Base-by-base conservation (phyloP, 2,888 invertebrate genomes). In the Latrodectus elegans region DNA sequence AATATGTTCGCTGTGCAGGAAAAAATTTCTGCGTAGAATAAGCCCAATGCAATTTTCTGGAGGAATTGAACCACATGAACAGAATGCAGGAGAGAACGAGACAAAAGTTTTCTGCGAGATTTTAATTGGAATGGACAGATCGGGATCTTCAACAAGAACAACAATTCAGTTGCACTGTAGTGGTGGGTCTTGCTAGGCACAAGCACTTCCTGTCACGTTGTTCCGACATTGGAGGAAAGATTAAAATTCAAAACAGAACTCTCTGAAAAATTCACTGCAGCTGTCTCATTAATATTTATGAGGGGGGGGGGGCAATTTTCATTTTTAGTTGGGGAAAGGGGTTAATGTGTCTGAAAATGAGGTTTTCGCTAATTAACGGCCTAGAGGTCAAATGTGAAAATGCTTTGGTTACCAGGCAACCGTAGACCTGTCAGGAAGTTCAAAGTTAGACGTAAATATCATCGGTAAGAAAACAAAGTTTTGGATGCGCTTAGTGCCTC, bases 201-300 rank as follows among this genome's bases (percentile, higher is more conserved):
- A 12, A 12, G 49, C 49, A 55, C 71, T 73, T 84, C 78, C 84
- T 84, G 84, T 84, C 84, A 78, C 77, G 77, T 72, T 71, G 17
- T 22, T 53, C 26, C 52, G n/a, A 17, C 73, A 49, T 73, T 49
- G n/a, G 64, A 52, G n/a, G 26, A 15, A 14, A 77, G 84, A 77
- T 84, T 84, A 84, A 84, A 84, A 84, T 77, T 77, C 78, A 74
- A 65, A 12, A 26, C 49, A 68, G 38, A 22, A 60, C 38, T 67
- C 38, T 67, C 68, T 84, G 77, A 84, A 84, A 84, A 84, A 84
- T 84, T 77, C 78, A 15, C 14, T 67, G 77, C 80, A 85, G 78
- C 80, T 85, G 80, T 75, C 85, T 85, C 75, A 85, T 85, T 55
- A 79, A 85, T 85, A 85, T 85, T 85, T 79, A 85, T 85, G 74